Evolutionary conservation across 2,888 invertebrate species (phyloP).

Genomic region (Pandemis heparana): DNA sequence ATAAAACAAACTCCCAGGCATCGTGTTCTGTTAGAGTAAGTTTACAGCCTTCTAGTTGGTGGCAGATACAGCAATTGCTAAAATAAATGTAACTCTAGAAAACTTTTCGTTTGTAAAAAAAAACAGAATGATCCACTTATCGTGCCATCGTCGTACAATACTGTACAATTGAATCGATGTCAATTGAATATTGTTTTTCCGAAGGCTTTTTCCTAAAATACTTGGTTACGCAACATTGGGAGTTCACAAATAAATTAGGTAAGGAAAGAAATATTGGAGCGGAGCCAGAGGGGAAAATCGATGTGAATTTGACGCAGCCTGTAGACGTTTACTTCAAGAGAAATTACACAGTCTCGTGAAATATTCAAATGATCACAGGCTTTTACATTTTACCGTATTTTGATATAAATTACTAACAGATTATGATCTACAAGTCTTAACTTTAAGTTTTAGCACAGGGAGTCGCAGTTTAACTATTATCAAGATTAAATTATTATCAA

Average conservation of each 20-base stretch:
- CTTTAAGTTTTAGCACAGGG: not conserved
- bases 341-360: constrained; percentile 15
- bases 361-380: constrained; percentile 1
- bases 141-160: constrained; percentile 5
- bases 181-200: constrained; percentile 11
- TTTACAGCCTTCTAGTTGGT: no score
- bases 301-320: constrained; percentile 32
- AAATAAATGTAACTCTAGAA: not conserved
- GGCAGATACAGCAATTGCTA: no score
- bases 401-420: not conserved
- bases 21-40: no score
- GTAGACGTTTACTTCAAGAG: constrained; percentile 17
- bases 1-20: no score
- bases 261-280: constrained; percentile 39
- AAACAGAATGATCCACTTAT: not conserved
- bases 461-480: not conserved
- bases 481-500: no score
- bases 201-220: constrained; percentile 14
- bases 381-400: not conserved
- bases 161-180: constrained; percentile 15
- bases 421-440: not conserved
- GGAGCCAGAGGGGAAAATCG: constrained; percentile 37
- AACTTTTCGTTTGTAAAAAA: not conserved
- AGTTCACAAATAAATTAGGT: constrained; percentile 40
- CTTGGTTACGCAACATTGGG: constrained; percentile 23